Evolutionary conservation across 64 coral and sea anemone genomes (phyloP).

Genomic region (Pocillopora verrucosa): DNA sequence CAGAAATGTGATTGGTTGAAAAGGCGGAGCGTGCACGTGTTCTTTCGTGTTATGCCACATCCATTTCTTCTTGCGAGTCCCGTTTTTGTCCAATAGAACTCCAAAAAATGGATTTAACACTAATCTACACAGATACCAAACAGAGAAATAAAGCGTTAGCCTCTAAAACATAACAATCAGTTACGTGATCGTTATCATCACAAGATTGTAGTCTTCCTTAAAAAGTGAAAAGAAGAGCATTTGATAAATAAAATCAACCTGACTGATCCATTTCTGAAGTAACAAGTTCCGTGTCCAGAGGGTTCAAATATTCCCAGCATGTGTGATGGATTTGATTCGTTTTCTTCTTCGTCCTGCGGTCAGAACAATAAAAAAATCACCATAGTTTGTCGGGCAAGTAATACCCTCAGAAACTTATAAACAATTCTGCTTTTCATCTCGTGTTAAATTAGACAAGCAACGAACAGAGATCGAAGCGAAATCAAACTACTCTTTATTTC

Average conservation of each 20-base stretch:
- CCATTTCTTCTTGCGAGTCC: constrained; percentile 91
- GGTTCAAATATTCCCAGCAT: constrained; percentile 92
- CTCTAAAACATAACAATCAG: no score
- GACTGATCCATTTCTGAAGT: constrained; percentile 66
- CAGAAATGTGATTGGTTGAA: constrained; percentile 96
- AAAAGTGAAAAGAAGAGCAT: background rate
- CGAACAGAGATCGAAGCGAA: no score
- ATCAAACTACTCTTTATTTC: no score
- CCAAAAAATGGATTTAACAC: constrained; percentile 89
- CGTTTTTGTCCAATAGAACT: constrained; percentile 73
- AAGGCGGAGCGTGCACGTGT: constrained; percentile 93
- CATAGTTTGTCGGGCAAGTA: background rate
- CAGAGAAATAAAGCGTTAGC: no score
- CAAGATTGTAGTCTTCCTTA: no score
- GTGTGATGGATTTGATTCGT: constrained; percentile 43
- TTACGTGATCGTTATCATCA: no score
- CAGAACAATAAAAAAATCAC: constrained; percentile 6
- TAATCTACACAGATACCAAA: constrained; percentile 42
- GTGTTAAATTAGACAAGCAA: no score
- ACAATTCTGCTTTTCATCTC: no score
- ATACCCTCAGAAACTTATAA: no score
- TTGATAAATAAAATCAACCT: constrained; percentile 36
- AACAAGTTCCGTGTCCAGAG: constrained; percentile 88
- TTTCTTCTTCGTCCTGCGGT: constrained; percentile 70
- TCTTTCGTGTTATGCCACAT: constrained; percentile 83